Conservation (phyloP, 2,113 vertebrate species). For the Podocnemis expansa region DNA sequence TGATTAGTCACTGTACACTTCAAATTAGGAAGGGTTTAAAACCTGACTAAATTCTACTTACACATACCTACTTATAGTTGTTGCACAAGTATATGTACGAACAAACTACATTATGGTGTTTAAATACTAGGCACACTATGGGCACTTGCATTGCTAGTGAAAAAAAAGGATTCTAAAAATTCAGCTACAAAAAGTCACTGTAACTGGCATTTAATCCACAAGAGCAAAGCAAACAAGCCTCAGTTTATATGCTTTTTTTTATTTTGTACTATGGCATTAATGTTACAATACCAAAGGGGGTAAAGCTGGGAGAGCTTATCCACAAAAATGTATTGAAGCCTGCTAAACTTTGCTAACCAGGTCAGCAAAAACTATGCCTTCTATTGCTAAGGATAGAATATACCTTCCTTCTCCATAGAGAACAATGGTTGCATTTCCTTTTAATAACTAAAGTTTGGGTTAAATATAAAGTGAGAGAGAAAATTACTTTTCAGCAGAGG, state of each 20-base stretch:
- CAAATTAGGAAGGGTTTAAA: no score
- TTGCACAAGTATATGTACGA: not conserved
- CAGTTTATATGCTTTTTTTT: not conserved
- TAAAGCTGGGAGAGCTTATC: not conserved
- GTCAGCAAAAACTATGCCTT: not conserved
- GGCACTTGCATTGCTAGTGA: not conserved
- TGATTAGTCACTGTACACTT: no score
- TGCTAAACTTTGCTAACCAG: not conserved
- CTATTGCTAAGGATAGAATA: not conserved
- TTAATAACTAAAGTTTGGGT: not conserved
- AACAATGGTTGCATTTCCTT: not conserved
- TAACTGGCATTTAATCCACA: accelerated
- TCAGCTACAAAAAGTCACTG: not conserved
- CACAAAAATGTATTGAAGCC: not conserved
- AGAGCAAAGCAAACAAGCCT: not conserved
- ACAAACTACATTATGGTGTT: not conserved
- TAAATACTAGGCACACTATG: not conserved
- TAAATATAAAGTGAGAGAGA: not conserved
- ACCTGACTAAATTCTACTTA: not conserved
- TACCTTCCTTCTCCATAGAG: not conserved
- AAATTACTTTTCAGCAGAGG: not conserved
- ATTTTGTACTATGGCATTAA: not conserved
- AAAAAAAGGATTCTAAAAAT: not conserved
- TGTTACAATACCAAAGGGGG: not conserved
- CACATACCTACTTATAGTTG: not conserved